A percentile compares a stretch with the other conserved stretches of the same genome.
phyloP scores from a whole-genome alignment of 2,888 invertebrate genomes.

The Strigamia maritima region DNA sequence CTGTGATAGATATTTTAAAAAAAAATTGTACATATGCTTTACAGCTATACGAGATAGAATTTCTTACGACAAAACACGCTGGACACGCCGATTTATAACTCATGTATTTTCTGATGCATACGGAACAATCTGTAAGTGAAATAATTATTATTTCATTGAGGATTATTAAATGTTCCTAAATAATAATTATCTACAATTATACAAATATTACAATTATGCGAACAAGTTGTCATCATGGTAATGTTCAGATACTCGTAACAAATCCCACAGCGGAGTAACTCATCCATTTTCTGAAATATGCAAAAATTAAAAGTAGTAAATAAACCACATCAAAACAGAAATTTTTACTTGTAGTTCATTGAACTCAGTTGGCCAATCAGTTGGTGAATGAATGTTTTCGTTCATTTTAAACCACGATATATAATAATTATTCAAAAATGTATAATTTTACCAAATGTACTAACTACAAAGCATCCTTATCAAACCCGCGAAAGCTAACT shows the following conservation, averaged over 20 bases:
- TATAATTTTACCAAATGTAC: no score
- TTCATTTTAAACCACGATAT: background rate
- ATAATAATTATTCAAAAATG: no score
- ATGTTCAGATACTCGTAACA: constrained; percentile 57
- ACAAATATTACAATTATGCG: constrained; percentile 60
- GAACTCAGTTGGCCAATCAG: constrained; percentile 36
- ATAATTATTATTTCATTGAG: constrained; percentile 37
- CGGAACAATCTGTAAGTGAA: constrained; percentile 55
- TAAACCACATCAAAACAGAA: background rate
- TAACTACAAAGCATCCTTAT: background rate
- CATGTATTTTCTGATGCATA: constrained; percentile 58
- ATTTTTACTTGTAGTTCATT: constrained; percentile 36
- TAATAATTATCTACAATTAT: constrained; percentile 46
- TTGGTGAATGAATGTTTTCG: background rate
- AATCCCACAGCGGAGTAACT: constrained; percentile 55
- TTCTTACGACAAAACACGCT: constrained; percentile 51
- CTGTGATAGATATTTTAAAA: constrained; percentile 43
- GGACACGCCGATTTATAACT: constrained; percentile 57
- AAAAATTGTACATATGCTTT: background rate
- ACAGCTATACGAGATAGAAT: background rate
- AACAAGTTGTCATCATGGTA: constrained; percentile 57
- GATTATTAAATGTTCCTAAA: background rate
- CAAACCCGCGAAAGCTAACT: no score
- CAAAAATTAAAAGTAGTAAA: background rate
- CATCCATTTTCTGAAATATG: constrained; percentile 54